A percentile compares a stretch with the other conserved stretches of the same genome.
Conservation (phyloP, 2,888 invertebrate species). For the Tenthredo scrophulariae region DNA sequence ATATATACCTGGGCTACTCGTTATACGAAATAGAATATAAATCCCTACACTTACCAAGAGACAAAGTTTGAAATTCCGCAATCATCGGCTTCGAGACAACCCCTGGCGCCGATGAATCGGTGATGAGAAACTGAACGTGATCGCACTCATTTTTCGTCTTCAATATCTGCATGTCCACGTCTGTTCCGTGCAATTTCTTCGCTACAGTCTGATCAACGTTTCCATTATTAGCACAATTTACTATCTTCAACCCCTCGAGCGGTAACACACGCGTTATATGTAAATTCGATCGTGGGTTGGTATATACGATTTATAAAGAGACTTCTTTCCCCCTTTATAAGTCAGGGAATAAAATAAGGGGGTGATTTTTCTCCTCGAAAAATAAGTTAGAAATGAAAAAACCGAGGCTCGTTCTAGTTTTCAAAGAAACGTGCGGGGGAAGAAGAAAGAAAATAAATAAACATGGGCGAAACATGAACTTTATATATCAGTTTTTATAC, state of each 20-base stretch:
- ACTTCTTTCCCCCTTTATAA: not conserved
- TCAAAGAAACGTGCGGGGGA: not conserved
- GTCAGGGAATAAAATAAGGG: not conserved
- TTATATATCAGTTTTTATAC: not conserved
- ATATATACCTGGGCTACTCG: not conserved
- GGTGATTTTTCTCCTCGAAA: not conserved
- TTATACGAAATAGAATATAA: not conserved
- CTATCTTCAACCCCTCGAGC: not conserved
- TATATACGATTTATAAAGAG: not conserved
- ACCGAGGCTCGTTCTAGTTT: not conserved
- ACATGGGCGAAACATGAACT: not conserved
- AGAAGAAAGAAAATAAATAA: not conserved
- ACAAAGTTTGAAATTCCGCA: constrained; percentile 86
- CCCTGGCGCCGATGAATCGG: constrained; percentile 87
- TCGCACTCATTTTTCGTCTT: constrained; percentile 94
- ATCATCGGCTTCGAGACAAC: constrained; percentile 85
- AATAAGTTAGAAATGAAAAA: not conserved
- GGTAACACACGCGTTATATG: not conserved
- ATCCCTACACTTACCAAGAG: constrained; percentile 80
- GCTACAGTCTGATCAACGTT: constrained; percentile 89
- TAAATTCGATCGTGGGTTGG: not conserved
- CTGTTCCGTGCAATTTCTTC: constrained; percentile 93
- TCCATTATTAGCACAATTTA: constrained; percentile 15
- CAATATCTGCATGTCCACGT: constrained; percentile 94
- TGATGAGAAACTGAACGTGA: constrained; percentile 95